Base-by-base conservation (phyloP, 2,797 vertebrate genomes). In the Gallinago solitaria region DNA sequence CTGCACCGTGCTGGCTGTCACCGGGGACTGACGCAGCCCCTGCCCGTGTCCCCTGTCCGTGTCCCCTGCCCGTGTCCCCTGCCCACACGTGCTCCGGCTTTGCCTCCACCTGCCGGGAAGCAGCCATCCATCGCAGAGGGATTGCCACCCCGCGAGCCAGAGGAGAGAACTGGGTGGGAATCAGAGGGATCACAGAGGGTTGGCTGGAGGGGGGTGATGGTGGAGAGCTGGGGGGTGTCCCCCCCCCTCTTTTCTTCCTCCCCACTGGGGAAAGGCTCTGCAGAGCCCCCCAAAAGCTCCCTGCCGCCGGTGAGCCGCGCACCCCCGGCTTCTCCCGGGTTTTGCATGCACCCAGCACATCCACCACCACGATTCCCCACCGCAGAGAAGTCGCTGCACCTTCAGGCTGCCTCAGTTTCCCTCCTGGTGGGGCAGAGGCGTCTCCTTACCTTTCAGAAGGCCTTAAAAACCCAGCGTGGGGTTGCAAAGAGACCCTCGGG, bases 151-250 rank as follows among this genome's bases (percentile, higher is more conserved):
- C 70, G 10, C 0, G 0, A 88, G 57, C 53, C 85, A 27, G 9
- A 71, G 33, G 86, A 67, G 80, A 60, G 32, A 68, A 75, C 21
- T 43, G 28, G 0, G 0, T 0, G 0, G 33, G 33, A 65, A 65
- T 20, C 1, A 0, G 50, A 51, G 39, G 48, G 70, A 74, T 60
- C 70, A 19, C 20, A 60, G 79, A 39, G 9, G 24, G 21, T 19
- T 23, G 68, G 56, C 63, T 51, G 65, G 21, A 64, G 71, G 0
- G 0, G 0, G 3, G 61, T 12, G 65, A 63, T 2, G 11, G 35
- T 1, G 0, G 2, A 0, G 60, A 63, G 43, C 27, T 76, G 51
- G 56, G 51, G 39, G 16, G 12, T 4, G 37, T 39, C 11, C 12
- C 37, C 41, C 41, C 6, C 25, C 21, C 27, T 17, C 23, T 32